Percentiles rank a stretch among this genome's conserved stretches.
phyloP scores from a whole-genome alignment of 2,113 vertebrate species.

The Mesocricetus auratus region DNA sequence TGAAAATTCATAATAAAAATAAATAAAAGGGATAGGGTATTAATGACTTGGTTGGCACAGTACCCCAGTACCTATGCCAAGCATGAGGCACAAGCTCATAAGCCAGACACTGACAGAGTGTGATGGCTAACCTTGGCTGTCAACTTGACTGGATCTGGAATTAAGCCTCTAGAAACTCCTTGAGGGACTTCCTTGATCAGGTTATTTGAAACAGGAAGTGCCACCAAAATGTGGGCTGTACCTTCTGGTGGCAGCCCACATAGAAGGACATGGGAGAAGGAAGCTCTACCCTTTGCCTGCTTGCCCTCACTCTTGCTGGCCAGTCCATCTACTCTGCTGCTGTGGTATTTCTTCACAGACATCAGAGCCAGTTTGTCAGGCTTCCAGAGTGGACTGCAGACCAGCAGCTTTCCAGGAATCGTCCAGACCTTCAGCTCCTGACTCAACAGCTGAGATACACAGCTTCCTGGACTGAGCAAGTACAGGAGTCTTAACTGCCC shows the following conservation, averaged over 20 bases:
- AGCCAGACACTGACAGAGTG: neutral
- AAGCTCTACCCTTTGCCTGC: neutral
- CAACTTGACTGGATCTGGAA: neutral
- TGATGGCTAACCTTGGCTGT: neutral
- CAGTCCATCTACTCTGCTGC: neutral
- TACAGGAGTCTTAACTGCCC: neutral
- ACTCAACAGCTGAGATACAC: neutral
- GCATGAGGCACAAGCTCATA: neutral
- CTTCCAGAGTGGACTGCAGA: neutral
- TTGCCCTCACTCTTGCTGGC: neutral
- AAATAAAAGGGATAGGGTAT: too few species aligned
- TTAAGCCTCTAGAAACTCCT: neutral
- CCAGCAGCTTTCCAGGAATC: neutral
- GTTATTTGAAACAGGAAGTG: neutral
- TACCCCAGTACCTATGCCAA: too few species aligned
- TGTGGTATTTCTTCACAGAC: neutral
- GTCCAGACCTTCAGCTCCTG: neutral
- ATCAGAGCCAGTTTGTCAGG: neutral
- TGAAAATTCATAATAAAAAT: neutral
- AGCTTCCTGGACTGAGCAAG: neutral
- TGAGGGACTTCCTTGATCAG: too few species aligned
- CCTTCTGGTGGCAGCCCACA: neutral
- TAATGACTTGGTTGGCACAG: neutral
- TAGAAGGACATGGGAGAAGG: neutral
- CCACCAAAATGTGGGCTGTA: neutral